phyloP scores from a whole-genome alignment of 1,140 invertebrate species.

The Tachypleus tridentatus region DNA sequence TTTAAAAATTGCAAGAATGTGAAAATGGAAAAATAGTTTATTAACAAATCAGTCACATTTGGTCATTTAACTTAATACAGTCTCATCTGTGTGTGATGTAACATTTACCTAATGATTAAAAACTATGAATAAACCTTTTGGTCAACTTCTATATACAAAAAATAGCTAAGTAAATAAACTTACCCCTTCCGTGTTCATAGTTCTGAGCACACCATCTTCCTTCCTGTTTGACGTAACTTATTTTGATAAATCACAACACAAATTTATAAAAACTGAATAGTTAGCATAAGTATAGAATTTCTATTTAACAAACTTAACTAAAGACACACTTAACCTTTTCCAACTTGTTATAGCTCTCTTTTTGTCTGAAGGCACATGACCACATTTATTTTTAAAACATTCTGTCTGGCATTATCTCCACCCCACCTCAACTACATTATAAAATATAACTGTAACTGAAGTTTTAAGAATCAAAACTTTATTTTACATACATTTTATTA shows the following conservation, averaged over 20 bases:
- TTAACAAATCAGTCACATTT: background rate
- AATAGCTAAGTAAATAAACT: background rate
- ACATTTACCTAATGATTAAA: too few relatives aligned
- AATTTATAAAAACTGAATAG: too few relatives aligned
- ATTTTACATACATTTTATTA: too few relatives aligned
- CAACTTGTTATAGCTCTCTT: too few relatives aligned
- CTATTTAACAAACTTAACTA: slow-evolving; percentile 8
- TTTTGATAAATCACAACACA: slow-evolving; percentile 4
- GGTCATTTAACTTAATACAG: background rate
- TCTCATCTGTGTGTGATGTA: background rate
- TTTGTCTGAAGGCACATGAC: too few relatives aligned
- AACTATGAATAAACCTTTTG: too few relatives aligned
- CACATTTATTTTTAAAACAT: too few relatives aligned
- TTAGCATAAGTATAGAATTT: background rate
- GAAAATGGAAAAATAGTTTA: background rate
- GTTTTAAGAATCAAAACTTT: too few relatives aligned
- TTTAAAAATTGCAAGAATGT: background rate
- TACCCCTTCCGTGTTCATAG: slow-evolving; percentile 88
- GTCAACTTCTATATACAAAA: background rate
- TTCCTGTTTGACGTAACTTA: slow-evolving; percentile 50
- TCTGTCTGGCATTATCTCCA: too few relatives aligned
- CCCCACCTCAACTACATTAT: too few relatives aligned
- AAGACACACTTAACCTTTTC: slow-evolving; percentile 27
- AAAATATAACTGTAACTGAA: too few relatives aligned
- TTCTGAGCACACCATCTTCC: slow-evolving; percentile 89